Evolutionary conservation across 1,140 invertebrate genomes (phyloP), one percentile per base, ranked within the genome.

Genomic region (Drosophila lini): DNA sequence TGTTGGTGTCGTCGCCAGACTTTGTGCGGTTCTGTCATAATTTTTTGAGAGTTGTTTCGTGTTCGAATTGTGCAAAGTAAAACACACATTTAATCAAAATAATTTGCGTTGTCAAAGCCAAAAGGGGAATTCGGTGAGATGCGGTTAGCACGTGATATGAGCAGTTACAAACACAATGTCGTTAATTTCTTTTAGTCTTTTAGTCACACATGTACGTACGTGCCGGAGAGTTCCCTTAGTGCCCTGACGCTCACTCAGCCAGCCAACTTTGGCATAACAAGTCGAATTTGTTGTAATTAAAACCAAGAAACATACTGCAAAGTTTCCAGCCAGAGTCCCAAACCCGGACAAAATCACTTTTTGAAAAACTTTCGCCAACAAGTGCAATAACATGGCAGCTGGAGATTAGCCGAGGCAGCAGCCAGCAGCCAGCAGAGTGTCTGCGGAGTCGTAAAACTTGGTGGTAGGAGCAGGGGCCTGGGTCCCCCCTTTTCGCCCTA

Each of bases 371-470:
- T 86, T 88, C 25, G 71, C 83, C 83, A 86, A 86, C 83, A 89
- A 86, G 83, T 86, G 83, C 83, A 86, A 86, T 86, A 86, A 86
- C 83, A 86, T 89, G 84, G 83, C 83, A 86, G 84, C 83, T 83
- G 80, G 83, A 86, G 83, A 86, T 86, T 86, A 86, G 83, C 75
- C 85, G 78, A 77, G 80, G 63, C 83, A 76, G 70, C 50, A 76
- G 70, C 50, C 11, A 76, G 75, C 25, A 28, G 25, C 25, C 25
- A 77, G 59, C 63, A 48, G 60, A 53, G 47, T 67, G 79, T 81
- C 78, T 74, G 74, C 41, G 65, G 79, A 84, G 82, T 81, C 82
- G 82, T 81, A 86, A 88, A 86, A 85, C 75, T 85, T 85, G 69
- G 16, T 40, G 69, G 16, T 40, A 69, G 59, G 45, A 25, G 42